phyloP scores from a whole-genome alignment of 2,888 invertebrate genomes.

The Tortrix viridana region DNA sequence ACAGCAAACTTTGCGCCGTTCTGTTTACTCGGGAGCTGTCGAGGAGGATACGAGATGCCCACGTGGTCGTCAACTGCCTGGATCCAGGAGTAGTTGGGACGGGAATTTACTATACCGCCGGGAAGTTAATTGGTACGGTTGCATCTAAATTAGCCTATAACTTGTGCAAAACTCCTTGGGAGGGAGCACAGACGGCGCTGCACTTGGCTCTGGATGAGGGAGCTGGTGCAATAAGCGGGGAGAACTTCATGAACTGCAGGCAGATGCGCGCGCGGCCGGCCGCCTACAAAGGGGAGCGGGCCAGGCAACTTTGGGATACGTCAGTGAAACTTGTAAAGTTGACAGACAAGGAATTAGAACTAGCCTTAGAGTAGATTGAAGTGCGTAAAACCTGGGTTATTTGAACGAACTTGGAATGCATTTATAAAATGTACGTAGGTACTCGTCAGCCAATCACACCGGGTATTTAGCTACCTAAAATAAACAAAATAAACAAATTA shows the following conservation, averaged over 20 bases:
- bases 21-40: conserved; percentile 89
- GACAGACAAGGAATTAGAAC: conserved; percentile 86
- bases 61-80: conserved; percentile 90
- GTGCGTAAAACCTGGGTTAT: not conserved
- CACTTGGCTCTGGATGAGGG: conserved; percentile 89
- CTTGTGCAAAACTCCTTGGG: conserved; percentile 89
- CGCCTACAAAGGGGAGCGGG: conserved; percentile 86
- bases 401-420: not conserved
- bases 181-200: conserved; percentile 92
- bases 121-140: conserved; percentile 79
- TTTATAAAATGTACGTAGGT: too few relatives aligned
- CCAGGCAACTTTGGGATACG: conserved; percentile 91
- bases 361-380: conserved; percentile 59
- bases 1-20: conserved; percentile 88
- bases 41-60: conserved; percentile 84
- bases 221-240: conserved; percentile 87
- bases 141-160: conserved; percentile 85
- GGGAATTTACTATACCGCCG: conserved; percentile 85
- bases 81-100: conserved; percentile 94
- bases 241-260: conserved; percentile 91
- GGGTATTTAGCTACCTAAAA: too few relatives aligned
- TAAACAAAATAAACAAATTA: too few relatives aligned
- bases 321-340: conserved; percentile 88
- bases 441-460: too few relatives aligned
- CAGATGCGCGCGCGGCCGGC: conserved; percentile 80